Base-by-base conservation (phyloP, 2,888 invertebrate genomes). In the Polydrusus tereticollis region DNA sequence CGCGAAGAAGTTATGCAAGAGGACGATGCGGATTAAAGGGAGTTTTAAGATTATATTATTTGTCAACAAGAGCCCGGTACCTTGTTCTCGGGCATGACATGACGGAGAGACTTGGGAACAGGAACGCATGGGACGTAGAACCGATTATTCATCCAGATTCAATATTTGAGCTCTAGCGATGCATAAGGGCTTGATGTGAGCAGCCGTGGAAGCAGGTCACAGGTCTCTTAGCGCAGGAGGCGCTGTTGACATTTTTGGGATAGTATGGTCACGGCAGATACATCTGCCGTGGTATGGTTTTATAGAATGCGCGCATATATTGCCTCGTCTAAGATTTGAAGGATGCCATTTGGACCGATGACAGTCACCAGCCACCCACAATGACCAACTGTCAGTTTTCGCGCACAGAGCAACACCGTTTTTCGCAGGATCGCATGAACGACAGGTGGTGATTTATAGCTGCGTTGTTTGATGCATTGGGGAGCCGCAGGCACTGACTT, bases 401-500 rank as follows among this genome's bases (percentile, higher is more conserved):
- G 72, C 72, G 72, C 72, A 72, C 64, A 50, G 68, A 68, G 45
- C 47, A 55, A 38, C 68, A 68, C 67, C 58, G 14, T 43, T 68
- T 57, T 4, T 8, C 59, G 4, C 64, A 72, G 64, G 72, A 68
- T 4, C 2, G 60, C 68, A 72, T 38, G 29, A 71, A 20, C 23
- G 10, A 20, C 1, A 36, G 23, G 29, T 38, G 47, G 8, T 57
- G 16, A 4, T 33, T 5, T 57, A 33, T 21, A 23, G 41, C 43
- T 38, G 7, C n/a, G 21, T 5, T 43, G 33, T 6, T 16, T 26
- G 14, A 6, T 26, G 7, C 14, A 60, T 20, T 26, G 6, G 12
- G 18, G 1, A 52, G 29, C 58, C 45, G 21, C 23, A 23, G 21
- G 23, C 23, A 23, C n/a, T 21, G 12, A 21, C 58, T 69, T 63